Evolutionary conservation across 2,113 vertebrate species (phyloP), one percentile per base, ranked within the genome.

Genomic region (Muscicapa adusta): DNA sequence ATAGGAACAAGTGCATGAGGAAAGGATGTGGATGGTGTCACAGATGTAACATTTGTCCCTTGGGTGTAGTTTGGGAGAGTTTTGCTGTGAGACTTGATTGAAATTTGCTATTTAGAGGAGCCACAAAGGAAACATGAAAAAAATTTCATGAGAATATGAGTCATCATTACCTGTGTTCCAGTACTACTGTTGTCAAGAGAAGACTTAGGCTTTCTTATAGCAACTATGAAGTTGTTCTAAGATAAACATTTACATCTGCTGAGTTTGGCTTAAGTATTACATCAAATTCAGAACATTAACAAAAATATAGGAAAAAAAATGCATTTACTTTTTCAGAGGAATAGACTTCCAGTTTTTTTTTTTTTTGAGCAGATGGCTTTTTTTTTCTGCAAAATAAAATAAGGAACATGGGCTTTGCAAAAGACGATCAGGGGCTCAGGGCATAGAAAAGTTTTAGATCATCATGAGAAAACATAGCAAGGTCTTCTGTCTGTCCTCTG

Each of bases 51-150:
- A 43, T 62, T 81, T 11, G 31, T 96, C 85, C 63, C 80, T 68
- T 66, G 80, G 31, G 82, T 77, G 38, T 94, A 84, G 28, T 43
- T 31, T 85, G 9, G 42, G 36, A 36, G 58, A 73, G n/a, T 70
- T 93, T 89, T 84, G 33, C 76, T 67, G 0, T 86, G 47, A 77
- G 75, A 58, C 18, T 80, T 86, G 60, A 73, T 20, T 66, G 51
- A 81, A 85, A 68, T 91, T 89, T 89, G 14, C 42, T 81, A 18
- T 87, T 94, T 94, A 93, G 53, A 93, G 22, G 23, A 88, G 28
- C 75, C 76, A 68, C 95, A 96, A 91, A 96, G 85, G 63, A 94
- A 96, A 67, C 5, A 33, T 34, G 70, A 85, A 79, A 89, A 87
- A 85, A 31, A 18, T 65, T 78, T 34, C 25, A 72, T n/a, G 70